Evolutionary conservation across 2,888 invertebrate genomes (phyloP).

Genomic region (Xanthia icteritia): DNA sequence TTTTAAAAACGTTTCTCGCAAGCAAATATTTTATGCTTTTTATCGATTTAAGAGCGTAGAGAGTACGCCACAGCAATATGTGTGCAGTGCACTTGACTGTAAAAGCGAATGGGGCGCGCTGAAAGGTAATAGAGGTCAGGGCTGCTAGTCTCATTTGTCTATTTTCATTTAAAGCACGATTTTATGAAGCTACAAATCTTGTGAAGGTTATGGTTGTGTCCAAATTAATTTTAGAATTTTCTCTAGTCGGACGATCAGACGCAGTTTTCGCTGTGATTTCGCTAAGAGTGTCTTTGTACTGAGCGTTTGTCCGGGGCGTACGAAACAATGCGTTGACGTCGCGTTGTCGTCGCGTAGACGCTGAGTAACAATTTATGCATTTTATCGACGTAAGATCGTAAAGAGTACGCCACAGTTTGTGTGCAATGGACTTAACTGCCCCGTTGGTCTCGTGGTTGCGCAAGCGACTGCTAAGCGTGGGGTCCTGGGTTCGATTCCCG

Average conservation of each 20-base stretch:
- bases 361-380: slow-evolving; percentile 12
- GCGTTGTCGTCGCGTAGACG: not conserved
- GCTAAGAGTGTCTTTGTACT: not conserved
- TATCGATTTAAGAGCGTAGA: not conserved
- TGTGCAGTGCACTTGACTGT: slow-evolving; percentile 50
- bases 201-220: not conserved
- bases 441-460: no score
- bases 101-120: slow-evolving; percentile 37
- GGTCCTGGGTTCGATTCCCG: no score
- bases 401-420: slow-evolving; percentile 23
- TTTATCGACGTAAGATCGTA: slow-evolving; percentile 3
- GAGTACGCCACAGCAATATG: slow-evolving; percentile 21
- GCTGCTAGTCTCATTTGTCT: slow-evolving; percentile 17
- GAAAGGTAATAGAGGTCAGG: slow-evolving; percentile 45
- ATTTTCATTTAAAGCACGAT: slow-evolving; percentile 14
- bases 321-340: not conserved
- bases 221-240: not conserved
- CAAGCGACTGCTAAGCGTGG: no score
- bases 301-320: not conserved
- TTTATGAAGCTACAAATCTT: slow-evolving; percentile 44
- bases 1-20: not conserved
- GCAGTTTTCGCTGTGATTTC: not conserved
- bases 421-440: slow-evolving; percentile 41
- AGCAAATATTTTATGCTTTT: slow-evolving; percentile 25
- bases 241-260: not conserved